A percentile compares a stretch with the other conserved stretches of the same genome.
These are phyloP conservation scores for Corythoichthys haematopterus DNA, from an alignment of 2,113 vertebrate species.

Conservation along the genomic window DNA sequence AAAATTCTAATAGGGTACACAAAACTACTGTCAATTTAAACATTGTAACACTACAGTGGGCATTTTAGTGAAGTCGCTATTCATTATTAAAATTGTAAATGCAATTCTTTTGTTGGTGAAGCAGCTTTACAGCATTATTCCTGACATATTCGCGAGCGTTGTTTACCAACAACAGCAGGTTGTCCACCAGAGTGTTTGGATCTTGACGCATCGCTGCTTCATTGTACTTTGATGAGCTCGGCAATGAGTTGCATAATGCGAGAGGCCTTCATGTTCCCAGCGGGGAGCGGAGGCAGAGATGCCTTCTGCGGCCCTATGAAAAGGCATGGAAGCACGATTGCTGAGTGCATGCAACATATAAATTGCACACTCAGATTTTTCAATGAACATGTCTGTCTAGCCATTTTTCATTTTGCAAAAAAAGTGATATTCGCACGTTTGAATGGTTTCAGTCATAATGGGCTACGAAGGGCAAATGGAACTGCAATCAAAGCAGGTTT, in stretches of 20 bases:
- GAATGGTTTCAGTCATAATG: not conserved
- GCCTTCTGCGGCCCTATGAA: conserved; percentile 12
- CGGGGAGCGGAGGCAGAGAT: conserved; percentile 6
- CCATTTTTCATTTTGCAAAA: not conserved
- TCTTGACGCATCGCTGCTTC: conserved; percentile 8
- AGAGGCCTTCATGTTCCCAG: conserved; percentile 19
- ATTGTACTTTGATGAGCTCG: conserved; percentile 10
- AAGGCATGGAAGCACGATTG: conserved; percentile 1
- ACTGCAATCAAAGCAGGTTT: not conserved
- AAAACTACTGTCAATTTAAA: no score
- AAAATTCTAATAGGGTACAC: no score
- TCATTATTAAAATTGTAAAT: not conserved
- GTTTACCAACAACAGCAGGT: conserved; percentile 13
- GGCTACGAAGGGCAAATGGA: not conserved
- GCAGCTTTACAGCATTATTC: not conserved
- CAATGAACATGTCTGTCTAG: not conserved
- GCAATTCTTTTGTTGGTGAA: not conserved
- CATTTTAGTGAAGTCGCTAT: no score
- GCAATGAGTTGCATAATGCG: conserved; percentile 9
- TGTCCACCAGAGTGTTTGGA: conserved; percentile 13
- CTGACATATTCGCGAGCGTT: not conserved
- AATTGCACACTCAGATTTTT: not conserved
- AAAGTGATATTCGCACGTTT: no score
- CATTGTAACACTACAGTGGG: no score
- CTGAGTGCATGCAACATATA: conserved; percentile 3